Conservation (phyloP, 1,140 invertebrate genomes). For the Drosophila prosaltans region DNA sequence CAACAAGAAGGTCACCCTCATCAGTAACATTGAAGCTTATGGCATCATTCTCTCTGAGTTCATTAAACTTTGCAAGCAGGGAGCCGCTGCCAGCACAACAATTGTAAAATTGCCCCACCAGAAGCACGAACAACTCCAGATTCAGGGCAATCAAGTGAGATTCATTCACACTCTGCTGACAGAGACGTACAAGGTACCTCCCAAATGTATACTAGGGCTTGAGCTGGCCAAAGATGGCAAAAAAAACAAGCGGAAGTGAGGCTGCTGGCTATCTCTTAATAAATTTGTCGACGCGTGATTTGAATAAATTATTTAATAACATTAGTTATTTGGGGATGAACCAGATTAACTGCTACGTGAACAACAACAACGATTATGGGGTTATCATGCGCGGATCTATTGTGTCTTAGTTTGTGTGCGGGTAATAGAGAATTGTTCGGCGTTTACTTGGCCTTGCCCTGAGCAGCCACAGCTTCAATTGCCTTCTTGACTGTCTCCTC, state of each 20-base stretch:
- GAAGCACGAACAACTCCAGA: constrained; percentile 90
- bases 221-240: constrained; percentile 87
- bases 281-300: constrained; percentile 30
- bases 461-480: constrained; percentile 94
- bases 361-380: constrained; percentile 62
- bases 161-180: constrained; percentile 90
- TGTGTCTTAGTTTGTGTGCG: constrained; percentile 40
- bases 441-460: constrained; percentile 89
- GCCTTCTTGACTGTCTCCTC: constrained; percentile 96
- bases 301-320: constrained; percentile 79
- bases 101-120: constrained; percentile 90
- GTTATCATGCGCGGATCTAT: constrained; percentile 19
- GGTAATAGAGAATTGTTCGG: constrained; percentile 43
- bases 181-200: constrained; percentile 88
- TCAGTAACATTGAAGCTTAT: constrained; percentile 93
- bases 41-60: constrained; percentile 92
- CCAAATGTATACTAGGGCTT: constrained; percentile 87
- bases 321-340: constrained; percentile 48
- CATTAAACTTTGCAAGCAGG: constrained; percentile 91
- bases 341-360: constrained; percentile 60
- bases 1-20: constrained; percentile 96
- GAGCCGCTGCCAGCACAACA: constrained; percentile 93
- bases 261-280: background rate
- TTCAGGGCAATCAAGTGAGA: constrained; percentile 95
- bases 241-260: constrained; percentile 80